Evolutionary conservation across 1,140 invertebrate species (phyloP).

Genomic region (Arion vulgaris): DNA sequence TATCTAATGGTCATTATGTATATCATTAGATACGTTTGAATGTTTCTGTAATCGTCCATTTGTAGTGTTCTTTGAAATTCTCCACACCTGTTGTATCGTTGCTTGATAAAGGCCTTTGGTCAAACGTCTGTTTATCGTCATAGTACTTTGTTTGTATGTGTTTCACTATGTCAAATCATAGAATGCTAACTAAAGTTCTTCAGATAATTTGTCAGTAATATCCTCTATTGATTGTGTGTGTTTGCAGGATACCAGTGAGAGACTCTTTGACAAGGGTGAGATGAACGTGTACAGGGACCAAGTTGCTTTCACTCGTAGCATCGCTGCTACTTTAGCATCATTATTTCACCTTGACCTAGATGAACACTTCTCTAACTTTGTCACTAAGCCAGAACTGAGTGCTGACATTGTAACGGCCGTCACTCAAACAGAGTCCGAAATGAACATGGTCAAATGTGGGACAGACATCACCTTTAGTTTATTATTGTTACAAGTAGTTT

Average conservation of each 20-base stretch:
- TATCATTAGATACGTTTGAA: too few relatives aligned
- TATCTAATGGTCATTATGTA: too few relatives aligned
- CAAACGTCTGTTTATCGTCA: too few relatives aligned
- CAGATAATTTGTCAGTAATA: too few relatives aligned
- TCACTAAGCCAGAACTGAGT: background rate
- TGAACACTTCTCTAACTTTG: background rate
- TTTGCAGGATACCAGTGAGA: conserved; percentile 68
- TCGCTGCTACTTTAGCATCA: background rate
- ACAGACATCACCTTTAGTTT: background rate
- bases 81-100: too few relatives aligned
- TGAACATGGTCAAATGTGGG: background rate
- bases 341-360: background rate
- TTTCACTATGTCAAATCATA: too few relatives aligned
- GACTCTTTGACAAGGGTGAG: conserved; percentile 75
- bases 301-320: conserved; percentile 51
- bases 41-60: too few relatives aligned
- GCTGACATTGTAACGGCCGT: background rate
- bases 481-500: background rate
- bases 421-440: background rate
- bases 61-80: too few relatives aligned
- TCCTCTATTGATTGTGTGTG: background rate
- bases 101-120: too few relatives aligned
- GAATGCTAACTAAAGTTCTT: too few relatives aligned
- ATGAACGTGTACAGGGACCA: conserved; percentile 74
- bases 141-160: too few relatives aligned